Percentiles rank a stretch among this genome's conserved stretches.
phyloP scores from a whole-genome alignment of 2,113 vertebrate species.

The Anarrhichthys ocellatus region DNA sequence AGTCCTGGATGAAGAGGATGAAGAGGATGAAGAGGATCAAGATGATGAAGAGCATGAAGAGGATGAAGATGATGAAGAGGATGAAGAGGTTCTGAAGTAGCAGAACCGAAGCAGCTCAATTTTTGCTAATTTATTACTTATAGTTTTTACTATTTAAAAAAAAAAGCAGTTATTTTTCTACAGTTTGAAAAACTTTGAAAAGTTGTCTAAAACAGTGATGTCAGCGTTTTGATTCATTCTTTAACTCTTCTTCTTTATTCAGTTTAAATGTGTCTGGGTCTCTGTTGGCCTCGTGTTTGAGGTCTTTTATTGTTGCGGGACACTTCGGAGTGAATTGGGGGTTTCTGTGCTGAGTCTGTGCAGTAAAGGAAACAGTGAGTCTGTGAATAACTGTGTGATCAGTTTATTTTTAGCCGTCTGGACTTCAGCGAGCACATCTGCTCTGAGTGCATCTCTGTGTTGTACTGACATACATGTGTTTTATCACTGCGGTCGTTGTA shows the following conservation, averaged over 20 bases:
- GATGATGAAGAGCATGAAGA: not conserved
- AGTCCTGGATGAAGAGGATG: not conserved
- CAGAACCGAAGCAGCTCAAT: not conserved
- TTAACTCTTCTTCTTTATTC: too few species aligned
- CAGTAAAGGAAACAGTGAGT: not conserved
- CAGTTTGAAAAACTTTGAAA: not conserved
- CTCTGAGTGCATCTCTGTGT: not conserved
- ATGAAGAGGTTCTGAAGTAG: not conserved
- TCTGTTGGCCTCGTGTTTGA: not conserved
- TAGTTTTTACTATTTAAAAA: not conserved
- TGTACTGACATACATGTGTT: not conserved
- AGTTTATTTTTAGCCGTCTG: constrained; percentile 4
- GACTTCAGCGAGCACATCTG: not conserved
- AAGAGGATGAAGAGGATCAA: too few species aligned
- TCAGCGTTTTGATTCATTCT: not conserved
- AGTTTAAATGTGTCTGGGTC: not conserved
- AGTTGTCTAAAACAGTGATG: not conserved
- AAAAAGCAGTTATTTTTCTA: not conserved
- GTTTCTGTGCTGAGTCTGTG: not conserved
- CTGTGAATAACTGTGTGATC: not conserved
- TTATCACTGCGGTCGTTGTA: not conserved
- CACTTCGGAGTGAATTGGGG: not conserved
- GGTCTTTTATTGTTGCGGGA: not conserved
- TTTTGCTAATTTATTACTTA: not conserved
- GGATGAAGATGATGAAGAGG: too few species aligned